phyloP scores from a whole-genome alignment of 2,797 vertebrate genomes.

The Paramormyrops hopkinsi region DNA sequence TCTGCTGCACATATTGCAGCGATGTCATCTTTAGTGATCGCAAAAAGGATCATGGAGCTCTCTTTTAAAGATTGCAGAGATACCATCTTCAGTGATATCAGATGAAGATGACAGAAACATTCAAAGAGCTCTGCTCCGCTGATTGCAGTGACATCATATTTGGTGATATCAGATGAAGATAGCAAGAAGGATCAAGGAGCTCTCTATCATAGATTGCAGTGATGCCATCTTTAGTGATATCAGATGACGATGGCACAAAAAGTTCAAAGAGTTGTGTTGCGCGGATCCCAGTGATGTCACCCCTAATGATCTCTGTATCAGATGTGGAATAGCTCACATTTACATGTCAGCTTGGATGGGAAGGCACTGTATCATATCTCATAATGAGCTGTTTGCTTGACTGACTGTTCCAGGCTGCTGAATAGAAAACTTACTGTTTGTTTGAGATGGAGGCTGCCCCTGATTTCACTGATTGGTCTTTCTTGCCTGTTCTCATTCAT shows the following conservation, averaged over 20 bases:
- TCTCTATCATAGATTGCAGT: neutral
- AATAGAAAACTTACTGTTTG: neutral
- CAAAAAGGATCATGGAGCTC: neutral
- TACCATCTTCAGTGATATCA: neutral
- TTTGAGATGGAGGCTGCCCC: neutral
- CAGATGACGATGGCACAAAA: neutral
- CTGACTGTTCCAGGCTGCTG: neutral
- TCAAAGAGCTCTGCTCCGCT: neutral
- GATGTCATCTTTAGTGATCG: neutral
- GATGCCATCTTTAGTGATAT: neutral
- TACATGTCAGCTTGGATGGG: neutral
- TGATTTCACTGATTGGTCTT: neutral
- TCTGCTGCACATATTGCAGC: neutral
- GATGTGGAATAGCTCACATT: neutral
- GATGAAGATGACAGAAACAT: neutral
- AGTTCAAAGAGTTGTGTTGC: neutral
- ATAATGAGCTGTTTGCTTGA: neutral
- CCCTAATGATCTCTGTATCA: neutral
- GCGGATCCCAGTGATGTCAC: neutral
- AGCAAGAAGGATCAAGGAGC: neutral
- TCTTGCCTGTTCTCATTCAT: neutral
- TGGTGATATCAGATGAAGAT: neutral
- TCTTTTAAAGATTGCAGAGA: neutral
- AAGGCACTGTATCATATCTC: neutral
- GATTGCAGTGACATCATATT: neutral